These are phyloP conservation scores for Dasysyrphus tricinctus DNA, from an alignment of 2,888 invertebrate species.

Conservation along the genomic window DNA sequence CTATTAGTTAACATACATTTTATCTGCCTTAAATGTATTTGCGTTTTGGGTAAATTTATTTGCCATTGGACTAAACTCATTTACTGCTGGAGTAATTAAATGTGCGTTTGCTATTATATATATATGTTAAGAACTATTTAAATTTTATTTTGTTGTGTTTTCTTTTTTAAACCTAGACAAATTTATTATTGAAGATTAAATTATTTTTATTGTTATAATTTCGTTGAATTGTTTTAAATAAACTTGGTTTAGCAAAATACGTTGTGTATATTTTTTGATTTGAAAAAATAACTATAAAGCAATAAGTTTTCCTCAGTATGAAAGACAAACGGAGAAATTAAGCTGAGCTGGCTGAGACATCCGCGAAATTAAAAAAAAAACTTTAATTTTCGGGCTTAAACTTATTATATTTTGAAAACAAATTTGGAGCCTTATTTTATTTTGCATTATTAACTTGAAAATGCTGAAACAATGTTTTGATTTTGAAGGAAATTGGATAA, in stretches of 20 bases:
- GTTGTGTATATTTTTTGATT: background rate
- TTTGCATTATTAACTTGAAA: no score
- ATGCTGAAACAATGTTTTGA: no score
- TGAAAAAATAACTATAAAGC: no score
- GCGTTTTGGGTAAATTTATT: background rate
- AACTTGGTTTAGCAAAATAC: slow-evolving; percentile 64
- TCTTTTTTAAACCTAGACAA: slow-evolving; percentile 62
- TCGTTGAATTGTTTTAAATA: slow-evolving; percentile 76
- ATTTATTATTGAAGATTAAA: slow-evolving; percentile 70
- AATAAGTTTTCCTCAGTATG: no score
- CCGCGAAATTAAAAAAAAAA: no score
- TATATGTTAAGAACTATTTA: slow-evolving; percentile 62
- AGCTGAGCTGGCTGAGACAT: no score
- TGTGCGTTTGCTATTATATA: slow-evolving; percentile 26
- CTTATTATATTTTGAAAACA: no score
- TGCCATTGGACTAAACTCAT: background rate
- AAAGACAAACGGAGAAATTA: no score
- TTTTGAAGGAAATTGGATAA: no score
- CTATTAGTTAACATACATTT: background rate
- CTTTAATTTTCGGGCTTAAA: no score
- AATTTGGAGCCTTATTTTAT: no score
- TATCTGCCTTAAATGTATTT: background rate
- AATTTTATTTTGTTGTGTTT: slow-evolving; percentile 72
- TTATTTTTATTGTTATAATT: slow-evolving; percentile 76
- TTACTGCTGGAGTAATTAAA: background rate